Evolutionary conservation across 1,140 invertebrate species (phyloP).

Genomic region (Cryptotermes secundus): DNA sequence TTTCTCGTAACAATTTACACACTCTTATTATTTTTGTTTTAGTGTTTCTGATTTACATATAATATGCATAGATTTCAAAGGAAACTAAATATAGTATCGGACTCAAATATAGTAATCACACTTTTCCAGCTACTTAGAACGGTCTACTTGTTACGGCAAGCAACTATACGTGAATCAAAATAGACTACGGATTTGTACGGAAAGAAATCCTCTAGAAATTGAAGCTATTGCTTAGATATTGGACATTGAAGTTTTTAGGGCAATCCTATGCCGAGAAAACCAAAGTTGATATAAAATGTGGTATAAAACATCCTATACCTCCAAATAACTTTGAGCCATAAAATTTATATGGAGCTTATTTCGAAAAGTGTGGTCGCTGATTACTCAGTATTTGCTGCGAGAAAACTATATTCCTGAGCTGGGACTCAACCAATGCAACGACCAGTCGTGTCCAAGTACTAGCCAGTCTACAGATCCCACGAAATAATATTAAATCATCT

Average conservation of each 20-base stretch:
- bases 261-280: not conserved
- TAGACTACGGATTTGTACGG: not conserved
- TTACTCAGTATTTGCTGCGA: not conserved
- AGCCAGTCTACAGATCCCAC: too few species aligned
- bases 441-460: not conserved
- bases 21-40: too few species aligned
- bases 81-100: too few species aligned
- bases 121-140: not conserved
- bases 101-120: too few species aligned
- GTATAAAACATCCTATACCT: not conserved
- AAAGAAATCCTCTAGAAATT: conserved; percentile 26
- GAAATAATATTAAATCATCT: too few species aligned
- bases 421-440: not conserved
- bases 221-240: conserved; percentile 28
- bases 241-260: conserved; percentile 13
- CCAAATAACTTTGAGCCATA: not conserved
- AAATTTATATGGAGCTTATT: not conserved
- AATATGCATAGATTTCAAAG: too few species aligned
- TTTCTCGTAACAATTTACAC: too few species aligned
- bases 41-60: too few species aligned
- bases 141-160: not conserved
- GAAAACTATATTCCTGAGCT: not conserved
- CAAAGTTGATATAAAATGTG: not conserved
- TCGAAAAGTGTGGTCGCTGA: not conserved
- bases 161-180: not conserved